These are phyloP conservation scores for Globodera rostochiensis DNA, from an alignment of 1,140 invertebrate genomes.

Conservation along the genomic window DNA sequence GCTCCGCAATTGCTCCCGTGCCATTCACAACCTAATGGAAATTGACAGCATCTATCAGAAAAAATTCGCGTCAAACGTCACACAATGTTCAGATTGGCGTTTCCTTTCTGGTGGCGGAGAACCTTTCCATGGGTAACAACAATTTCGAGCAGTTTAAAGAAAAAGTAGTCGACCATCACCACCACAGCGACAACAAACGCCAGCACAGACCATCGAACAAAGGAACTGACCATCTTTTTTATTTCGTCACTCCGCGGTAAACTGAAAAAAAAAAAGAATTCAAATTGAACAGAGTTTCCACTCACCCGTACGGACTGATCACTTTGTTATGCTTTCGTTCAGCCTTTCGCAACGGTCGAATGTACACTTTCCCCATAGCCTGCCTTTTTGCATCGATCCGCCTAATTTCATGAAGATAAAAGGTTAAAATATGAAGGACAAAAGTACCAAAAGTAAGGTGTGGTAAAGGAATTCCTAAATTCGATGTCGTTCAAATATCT, in stretches of 20 bases:
- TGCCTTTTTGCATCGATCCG: slow-evolving; percentile 28
- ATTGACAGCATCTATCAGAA: neutral
- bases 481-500: slow-evolving; percentile 38
- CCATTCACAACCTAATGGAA: slow-evolving; percentile 14
- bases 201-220: slow-evolving; percentile 22
- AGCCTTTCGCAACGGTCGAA: neutral
- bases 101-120: slow-evolving; percentile 2
- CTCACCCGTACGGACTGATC: slow-evolving; percentile 19
- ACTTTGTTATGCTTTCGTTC: slow-evolving; percentile 28
- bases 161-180: slow-evolving; percentile 26
- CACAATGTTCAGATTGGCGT: slow-evolving; percentile 11
- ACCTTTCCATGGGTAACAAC: slow-evolving; percentile 17
- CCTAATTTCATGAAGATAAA: neutral
- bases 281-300: neutral
- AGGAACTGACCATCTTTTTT: slow-evolving; percentile 12
- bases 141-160: slow-evolving; percentile 13
- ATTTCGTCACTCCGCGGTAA: slow-evolving; percentile 19
- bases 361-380: slow-evolving; percentile 15
- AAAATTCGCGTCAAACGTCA: neutral
- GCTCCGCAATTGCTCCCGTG: slow-evolving; percentile 25
- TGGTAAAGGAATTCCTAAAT: slow-evolving; percentile 29
- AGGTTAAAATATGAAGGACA: neutral
- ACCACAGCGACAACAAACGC: slow-evolving; percentile 18
- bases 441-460: slow-evolving; percentile 27
- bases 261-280: neutral